Percentiles rank a stretch among this genome's conserved stretches.
These are phyloP conservation scores for Paracentrotus lividus DNA, from an alignment of 53 echinoderm and acorn worm genomes.

Conservation along the genomic window DNA sequence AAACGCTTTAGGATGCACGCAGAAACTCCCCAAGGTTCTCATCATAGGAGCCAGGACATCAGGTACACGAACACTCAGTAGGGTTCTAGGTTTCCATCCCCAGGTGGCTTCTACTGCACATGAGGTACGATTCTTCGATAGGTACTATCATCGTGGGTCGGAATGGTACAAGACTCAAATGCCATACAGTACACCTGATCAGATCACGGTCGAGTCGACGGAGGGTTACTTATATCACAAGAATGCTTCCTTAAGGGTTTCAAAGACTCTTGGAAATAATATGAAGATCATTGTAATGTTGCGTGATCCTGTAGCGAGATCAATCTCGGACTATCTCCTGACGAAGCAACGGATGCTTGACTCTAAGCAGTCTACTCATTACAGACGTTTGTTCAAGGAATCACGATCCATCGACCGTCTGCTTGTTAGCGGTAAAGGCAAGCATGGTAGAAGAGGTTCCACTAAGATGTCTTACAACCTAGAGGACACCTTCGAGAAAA, in stretches of 20 bases:
- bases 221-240: slow-evolving; percentile 66
- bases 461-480: slow-evolving; percentile 55
- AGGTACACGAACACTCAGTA: slow-evolving; percentile 60
- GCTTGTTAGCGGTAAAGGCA: slow-evolving; percentile 48
- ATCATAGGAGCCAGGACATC: slow-evolving; percentile 73
- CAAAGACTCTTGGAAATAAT: slow-evolving; percentile 34
- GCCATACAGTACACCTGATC: slow-evolving; percentile 42
- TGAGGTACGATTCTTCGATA: slow-evolving; percentile 72
- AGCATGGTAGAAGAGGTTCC: slow-evolving; percentile 55
- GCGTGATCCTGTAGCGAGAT: slow-evolving; percentile 72
- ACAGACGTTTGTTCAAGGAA: slow-evolving; percentile 46
- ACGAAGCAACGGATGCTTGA: slow-evolving; percentile 4
- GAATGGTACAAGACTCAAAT: slow-evolving; percentile 67
- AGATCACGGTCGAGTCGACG: slow-evolving; percentile 68
- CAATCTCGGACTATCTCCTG: slow-evolving; percentile 67
- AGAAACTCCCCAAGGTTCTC: slow-evolving; percentile 69
- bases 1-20: slow-evolving; percentile 42
- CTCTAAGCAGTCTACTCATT: slow-evolving; percentile 30
- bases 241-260: slow-evolving; percentile 54
- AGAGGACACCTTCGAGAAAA: slow-evolving; percentile 54
- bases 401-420: slow-evolving; percentile 38
- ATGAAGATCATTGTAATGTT: slow-evolving; percentile 67
- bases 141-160: slow-evolving; percentile 56
- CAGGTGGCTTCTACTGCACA: slow-evolving; percentile 42
- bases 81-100: slow-evolving; percentile 68